These are phyloP conservation scores for Laupala kohalensis DNA, from an alignment of 1,140 invertebrate species.

Conservation along the genomic window DNA sequence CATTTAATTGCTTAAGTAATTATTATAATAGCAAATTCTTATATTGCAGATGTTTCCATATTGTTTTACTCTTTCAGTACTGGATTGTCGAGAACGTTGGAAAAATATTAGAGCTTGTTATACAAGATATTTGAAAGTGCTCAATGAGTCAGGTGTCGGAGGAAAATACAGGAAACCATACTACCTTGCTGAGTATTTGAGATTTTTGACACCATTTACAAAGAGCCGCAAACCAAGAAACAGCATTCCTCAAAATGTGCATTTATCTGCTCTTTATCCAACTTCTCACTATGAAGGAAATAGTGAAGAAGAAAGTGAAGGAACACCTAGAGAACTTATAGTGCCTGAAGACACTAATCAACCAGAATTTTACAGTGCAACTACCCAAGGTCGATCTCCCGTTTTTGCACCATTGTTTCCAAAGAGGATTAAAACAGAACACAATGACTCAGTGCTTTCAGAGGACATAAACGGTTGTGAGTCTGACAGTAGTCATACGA, in stretches of 20 bases:
- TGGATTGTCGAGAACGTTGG: conserved; percentile 11
- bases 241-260: conserved; percentile 3
- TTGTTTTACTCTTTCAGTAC: background rate
- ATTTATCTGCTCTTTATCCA: conserved; percentile 10
- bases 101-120: conserved; percentile 6
- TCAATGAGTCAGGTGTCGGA: conserved; percentile 1
- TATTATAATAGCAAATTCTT: too few relatives aligned
- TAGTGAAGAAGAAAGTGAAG: background rate
- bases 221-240: conserved; percentile 10
- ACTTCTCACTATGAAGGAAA: background rate
- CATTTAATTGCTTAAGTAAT: too few relatives aligned
- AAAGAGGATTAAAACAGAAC: background rate
- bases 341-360: background rate
- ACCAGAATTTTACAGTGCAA: background rate
- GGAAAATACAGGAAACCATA: background rate
- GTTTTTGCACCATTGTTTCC: background rate
- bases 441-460: background rate
- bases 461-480: conserved; percentile 4
- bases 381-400: background rate
- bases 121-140: conserved; percentile 6
- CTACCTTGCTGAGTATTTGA: conserved; percentile 5
- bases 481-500: conserved; percentile 9
- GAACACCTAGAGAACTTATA: background rate
- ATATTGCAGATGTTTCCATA: background rate
- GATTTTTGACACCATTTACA: conserved; percentile 8